phyloP scores from a whole-genome alignment of 2,888 invertebrate species.

The Sminthurinus aureus region DNA sequence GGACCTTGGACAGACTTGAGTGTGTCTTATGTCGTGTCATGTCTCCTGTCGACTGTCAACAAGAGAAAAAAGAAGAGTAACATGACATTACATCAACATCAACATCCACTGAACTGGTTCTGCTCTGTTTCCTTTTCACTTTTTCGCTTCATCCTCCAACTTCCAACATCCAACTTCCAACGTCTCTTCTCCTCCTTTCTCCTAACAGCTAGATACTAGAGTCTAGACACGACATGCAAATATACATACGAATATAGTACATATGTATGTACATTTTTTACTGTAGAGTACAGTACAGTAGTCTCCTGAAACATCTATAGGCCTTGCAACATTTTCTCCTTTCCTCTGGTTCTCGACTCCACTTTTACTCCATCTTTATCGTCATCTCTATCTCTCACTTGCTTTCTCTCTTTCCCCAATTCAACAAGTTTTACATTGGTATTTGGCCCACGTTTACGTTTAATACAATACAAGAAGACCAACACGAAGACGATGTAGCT shows the following conservation, averaged over 20 bases:
- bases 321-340: background rate
- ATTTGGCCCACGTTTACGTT: conserved; percentile 12
- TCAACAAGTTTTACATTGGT: conserved; percentile 18
- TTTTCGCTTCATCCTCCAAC: background rate
- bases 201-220: no score
- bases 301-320: background rate
- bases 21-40: no score
- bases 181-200: no score
- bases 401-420: background rate
- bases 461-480: conserved; percentile 4
- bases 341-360: background rate
- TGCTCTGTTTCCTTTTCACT: background rate
- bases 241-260: no score
- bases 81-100: background rate
- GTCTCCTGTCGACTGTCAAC: background rate
- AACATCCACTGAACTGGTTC: background rate
- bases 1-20: background rate
- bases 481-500: background rate
- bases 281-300: no score
- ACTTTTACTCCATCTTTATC: background rate
- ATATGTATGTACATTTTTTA: no score
- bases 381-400: background rate
- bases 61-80: background rate
- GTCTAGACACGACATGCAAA: no score
- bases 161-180: no score